Evolutionary conservation across 2,113 vertebrate genomes (phyloP), one percentile per base, ranked within the genome.

Genomic region (Calypte anna): DNA sequence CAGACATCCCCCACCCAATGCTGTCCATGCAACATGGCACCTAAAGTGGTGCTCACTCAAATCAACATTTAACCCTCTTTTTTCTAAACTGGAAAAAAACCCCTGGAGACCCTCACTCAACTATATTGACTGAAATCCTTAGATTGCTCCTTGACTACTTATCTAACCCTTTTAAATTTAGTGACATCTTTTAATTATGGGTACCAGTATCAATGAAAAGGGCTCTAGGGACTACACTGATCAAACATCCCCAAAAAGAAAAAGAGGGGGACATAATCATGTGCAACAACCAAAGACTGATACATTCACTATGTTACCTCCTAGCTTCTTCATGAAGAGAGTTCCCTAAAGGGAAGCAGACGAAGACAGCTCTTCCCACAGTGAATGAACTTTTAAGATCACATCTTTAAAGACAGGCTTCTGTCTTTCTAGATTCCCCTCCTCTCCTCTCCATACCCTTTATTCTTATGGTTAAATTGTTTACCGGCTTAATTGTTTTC

Each of bases 401-500:
- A 70, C 55, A 80, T 17, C 43, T 82, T 64, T 61, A 86, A 91
- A 87, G 33, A 70, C 7, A 87, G 6, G 7, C 13, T 75, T 72
- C 19, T 82, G 14, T 24, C 46, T 59, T 76, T 78, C 46, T 46
- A 82, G 54, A 36, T 30, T 30, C n/a, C 51, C 38, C 57, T 61
- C 14, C 48, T 51, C 38, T 54, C 70, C 73, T 51, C 38, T 54
- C 70, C 73, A 86, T 17, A 67, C 59, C 31, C 48, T 78, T 67
- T 44, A 73, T 13, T 61, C 53, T 53, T 58, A 8, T 0, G 1
- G 36, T 28, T 86, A 40, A 81, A 63, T 72, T 90, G 58, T 66
- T 98, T 96, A 99, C 99, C 61, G 99, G 99, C 93, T 99, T 99
- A 96, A 99, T 98, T 81, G 99, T 99, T 95, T 99, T 99, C 44